Evolutionary conservation across 2,113 vertebrate genomes (phyloP), one percentile per base, ranked within the genome.

Genomic region (Scatophagus argus): DNA sequence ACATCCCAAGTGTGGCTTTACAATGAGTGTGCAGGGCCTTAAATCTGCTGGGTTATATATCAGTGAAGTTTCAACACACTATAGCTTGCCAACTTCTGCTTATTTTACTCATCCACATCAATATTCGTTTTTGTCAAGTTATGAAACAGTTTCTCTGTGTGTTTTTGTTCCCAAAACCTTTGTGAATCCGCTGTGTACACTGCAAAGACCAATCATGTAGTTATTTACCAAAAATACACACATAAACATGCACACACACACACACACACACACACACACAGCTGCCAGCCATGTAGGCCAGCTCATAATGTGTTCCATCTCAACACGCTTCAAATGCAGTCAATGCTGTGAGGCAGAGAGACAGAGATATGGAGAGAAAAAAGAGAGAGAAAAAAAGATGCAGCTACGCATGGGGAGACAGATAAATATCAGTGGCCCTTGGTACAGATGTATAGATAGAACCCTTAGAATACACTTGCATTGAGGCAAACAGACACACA

Each of bases 291-390:
- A 90, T 89, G 83, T 87, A 88, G 87, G 86, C 83, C 87, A 88
- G 85, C 86, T 91, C 88, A 81, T 92, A 90, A 92, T 89, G 87
- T 87, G 90, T 86, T 93, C 91, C 87, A 87, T 92, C 87, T 92
- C 83, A 87, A 83, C 89, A 84, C 75, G 81, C 88, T 92, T 91
- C 82, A 88, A 72, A 70, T 80, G 90, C 86, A 78, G 83, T 81
- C 70, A 79, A 77, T 58, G 89, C 87, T 89, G 85, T 69, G 77
- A 90, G 91, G 85, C 88, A 90, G 81, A 87, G 66, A 81, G 82
- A 87, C 63, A 83, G 81, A 87, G 84, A 91, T 75, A 87, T 59
- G 64, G 43, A 84, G 80, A 44, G 14, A 52, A 44, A 23, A 8
- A 8, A 43, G 51, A 59, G 38, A 38, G 67, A 70, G 64, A 58